Conservation (phyloP, 2,113 vertebrate species). For the Nothobranchius furzeri region DNA sequence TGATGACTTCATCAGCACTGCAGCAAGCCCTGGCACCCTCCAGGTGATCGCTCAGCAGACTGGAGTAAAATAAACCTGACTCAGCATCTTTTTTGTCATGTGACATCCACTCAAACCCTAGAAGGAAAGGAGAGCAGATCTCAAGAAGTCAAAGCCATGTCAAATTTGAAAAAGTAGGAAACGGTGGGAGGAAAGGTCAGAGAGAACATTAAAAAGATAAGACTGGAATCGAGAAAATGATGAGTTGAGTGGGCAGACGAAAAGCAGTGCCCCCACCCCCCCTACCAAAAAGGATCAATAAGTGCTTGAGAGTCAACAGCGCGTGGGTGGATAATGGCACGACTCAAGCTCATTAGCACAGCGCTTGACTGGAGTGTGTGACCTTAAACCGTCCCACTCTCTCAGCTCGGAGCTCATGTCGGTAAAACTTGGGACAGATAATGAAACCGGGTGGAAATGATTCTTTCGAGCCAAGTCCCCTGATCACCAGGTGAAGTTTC, state of each 20-base stretch:
- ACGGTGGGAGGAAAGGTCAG: slow-evolving; percentile 11
- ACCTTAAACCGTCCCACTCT: slow-evolving; percentile 38
- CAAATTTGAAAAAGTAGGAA: slow-evolving; percentile 36
- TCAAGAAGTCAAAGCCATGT: slow-evolving; percentile 22
- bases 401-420: neutral
- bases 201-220: slow-evolving; percentile 24
- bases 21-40: slow-evolving; percentile 17
- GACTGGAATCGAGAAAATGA: slow-evolving; percentile 18
- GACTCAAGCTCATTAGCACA: slow-evolving; percentile 66
- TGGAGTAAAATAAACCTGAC: slow-evolving; percentile 22
- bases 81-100: slow-evolving; percentile 39
- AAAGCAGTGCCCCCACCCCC: slow-evolving; percentile 17
- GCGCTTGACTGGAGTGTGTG: slow-evolving; percentile 53
- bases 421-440: slow-evolving; percentile 16
- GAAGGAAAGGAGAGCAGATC: slow-evolving; percentile 8
- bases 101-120: slow-evolving; percentile 16
- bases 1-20: slow-evolving; percentile 30
- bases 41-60: slow-evolving; percentile 33
- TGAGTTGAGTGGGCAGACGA: slow-evolving; percentile 36
- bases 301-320: slow-evolving; percentile 44
- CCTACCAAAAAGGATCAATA: slow-evolving; percentile 53
- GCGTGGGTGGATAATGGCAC: slow-evolving; percentile 46
- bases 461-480: neutral
- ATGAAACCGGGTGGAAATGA: slow-evolving; percentile 19
- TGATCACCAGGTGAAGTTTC: slow-evolving; percentile 23